Percentiles rank a stretch among this genome's conserved stretches.
Conservation (phyloP, 2,888 invertebrate species). For the Camponotus fellah region DNA sequence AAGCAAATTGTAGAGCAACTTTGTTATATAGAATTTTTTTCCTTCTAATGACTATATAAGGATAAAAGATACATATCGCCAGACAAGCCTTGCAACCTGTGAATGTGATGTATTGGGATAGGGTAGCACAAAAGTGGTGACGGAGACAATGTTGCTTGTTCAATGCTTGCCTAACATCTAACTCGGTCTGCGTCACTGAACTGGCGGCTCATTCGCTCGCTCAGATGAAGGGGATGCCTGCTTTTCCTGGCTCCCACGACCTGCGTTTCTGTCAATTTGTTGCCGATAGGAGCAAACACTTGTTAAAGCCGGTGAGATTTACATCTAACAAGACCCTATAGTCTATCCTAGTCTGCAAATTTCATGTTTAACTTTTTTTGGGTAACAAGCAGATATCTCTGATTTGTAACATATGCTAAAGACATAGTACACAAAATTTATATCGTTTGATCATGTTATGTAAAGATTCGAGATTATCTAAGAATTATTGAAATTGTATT, state of each 20-base stretch:
- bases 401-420: constrained; percentile 56
- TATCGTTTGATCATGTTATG: not conserved
- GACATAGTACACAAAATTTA: not conserved
- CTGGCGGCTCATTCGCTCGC: constrained; percentile 87
- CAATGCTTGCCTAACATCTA: constrained; percentile 86
- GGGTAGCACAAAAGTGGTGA: constrained; percentile 84
- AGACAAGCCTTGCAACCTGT: constrained; percentile 72
- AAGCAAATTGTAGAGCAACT: not conserved
- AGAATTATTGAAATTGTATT: not conserved
- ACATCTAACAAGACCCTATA: constrained; percentile 85
- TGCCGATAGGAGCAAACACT: constrained; percentile 98
- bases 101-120: constrained; percentile 79
- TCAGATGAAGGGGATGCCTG: constrained; percentile 96
- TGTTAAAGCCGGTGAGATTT: constrained; percentile 97
- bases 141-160: constrained; percentile 86
- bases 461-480: not conserved
- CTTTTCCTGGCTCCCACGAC: constrained; percentile 98
- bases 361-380: constrained; percentile 69
- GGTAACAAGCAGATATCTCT: constrained; percentile 41
- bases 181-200: constrained; percentile 85
- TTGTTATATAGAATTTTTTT: not conserved
- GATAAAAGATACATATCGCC: constrained; percentile 44
- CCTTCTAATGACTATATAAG: not conserved
- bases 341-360: constrained; percentile 80
- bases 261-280: constrained; percentile 98